Conservation (phyloP, 2,888 invertebrate species). For the Ernsta delagoae region DNA sequence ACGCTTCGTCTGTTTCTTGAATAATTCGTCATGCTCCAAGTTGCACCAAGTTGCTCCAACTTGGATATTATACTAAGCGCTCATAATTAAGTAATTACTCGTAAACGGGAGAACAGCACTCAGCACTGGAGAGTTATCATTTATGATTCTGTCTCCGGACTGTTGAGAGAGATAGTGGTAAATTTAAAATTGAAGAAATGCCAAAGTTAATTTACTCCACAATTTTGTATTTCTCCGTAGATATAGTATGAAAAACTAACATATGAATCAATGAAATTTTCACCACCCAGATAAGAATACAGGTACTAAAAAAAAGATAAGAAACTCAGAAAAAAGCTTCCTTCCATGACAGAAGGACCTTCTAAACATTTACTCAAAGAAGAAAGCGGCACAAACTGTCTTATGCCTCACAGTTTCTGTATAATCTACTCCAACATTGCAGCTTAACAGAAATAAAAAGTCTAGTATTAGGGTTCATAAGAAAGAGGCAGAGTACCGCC, state of each 20-base stretch:
- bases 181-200: too few relatives aligned
- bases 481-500: not conserved
- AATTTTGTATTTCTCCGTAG: too few relatives aligned
- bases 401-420: slow-evolving; percentile 9
- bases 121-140: not conserved
- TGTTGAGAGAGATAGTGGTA: not conserved
- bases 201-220: too few relatives aligned
- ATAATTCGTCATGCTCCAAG: slow-evolving; percentile 22
- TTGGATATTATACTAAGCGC: slow-evolving; percentile 27
- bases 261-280: too few relatives aligned
- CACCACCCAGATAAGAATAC: too few relatives aligned
- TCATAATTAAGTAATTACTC: slow-evolving; percentile 17
- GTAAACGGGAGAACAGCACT: not conserved
- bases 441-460: not conserved
- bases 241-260: too few relatives aligned
- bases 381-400: slow-evolving; percentile 6
- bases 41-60: slow-evolving; percentile 10
- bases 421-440: slow-evolving; percentile 7
- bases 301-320: not conserved
- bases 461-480: not conserved
- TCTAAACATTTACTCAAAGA: slow-evolving; percentile 6
- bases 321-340: not conserved
- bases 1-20: slow-evolving; percentile 26
- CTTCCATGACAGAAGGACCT: not conserved
- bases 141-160: not conserved